Base-by-base conservation (phyloP, 2,888 invertebrate species). In the Dione vanillae region DNA sequence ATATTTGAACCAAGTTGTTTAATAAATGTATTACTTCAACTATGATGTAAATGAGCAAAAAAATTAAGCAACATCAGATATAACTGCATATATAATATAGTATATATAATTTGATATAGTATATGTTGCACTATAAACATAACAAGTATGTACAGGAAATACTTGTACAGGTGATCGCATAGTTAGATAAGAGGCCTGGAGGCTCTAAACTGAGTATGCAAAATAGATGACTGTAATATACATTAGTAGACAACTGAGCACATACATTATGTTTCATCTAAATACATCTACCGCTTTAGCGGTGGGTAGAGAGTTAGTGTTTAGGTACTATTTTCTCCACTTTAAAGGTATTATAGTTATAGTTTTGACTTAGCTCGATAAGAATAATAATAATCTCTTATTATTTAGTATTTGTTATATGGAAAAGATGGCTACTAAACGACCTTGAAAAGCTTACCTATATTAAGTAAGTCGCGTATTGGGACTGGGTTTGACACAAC, bases 101-200 rank as follows among this genome's bases (percentile, higher is more conserved):
- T 69, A 69, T 74, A 76, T 40, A 61, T n/a, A 74, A 75, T 71
- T 59, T 70, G 70, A 74, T 77, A 76, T 77, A 78, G 77, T 80
- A 79, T 82, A 82, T 80, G 76, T 74, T 76, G 72, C 70, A 74
- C 74, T 74, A 80, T 82, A 79, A 81, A 82, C 78, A 82, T 79
- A 75, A 77, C 75, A 54, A 74, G 74, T 78, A 80, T 82, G 84
- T 80, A 79, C 83, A 85, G 85, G 85, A 85, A 84, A 85, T 85
- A 85, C 82, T 80, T 82, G 82, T 80, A 73, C 81, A 75, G 79
- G 78, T 85, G 88, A 89, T 89, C 79, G 83, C 86, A 84, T 83
- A 80, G 79, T 79, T 76, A 74, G 87, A 88, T 89, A 87, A 76
- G 71, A 75, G 47, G 73, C 76, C 67, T 77, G 76, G 79, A 82